phyloP scores from a whole-genome alignment of 2,888 invertebrate genomes.

The Timema cristinae region DNA sequence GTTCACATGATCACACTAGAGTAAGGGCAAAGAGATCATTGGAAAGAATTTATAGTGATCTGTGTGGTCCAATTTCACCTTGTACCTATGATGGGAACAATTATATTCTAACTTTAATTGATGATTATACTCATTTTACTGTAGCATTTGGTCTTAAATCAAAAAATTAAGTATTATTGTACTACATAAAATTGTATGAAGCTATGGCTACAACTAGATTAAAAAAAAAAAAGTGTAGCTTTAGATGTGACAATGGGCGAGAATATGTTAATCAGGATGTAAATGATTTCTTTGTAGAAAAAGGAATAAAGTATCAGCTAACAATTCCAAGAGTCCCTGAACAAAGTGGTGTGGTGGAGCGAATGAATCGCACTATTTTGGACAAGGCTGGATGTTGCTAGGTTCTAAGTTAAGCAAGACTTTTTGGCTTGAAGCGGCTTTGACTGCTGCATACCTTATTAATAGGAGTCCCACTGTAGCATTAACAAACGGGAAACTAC shows the following conservation, averaged over 20 bases:
- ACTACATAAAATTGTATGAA: not conserved
- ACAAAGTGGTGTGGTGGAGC: not conserved
- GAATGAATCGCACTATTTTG: constrained; percentile 1
- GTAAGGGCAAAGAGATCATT: constrained; percentile 6
- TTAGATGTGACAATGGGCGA: not conserved
- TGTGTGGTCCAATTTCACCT: constrained; percentile 3
- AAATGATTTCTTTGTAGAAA: constrained; percentile 4
- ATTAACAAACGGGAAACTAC: not conserved
- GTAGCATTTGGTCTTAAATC: not conserved
- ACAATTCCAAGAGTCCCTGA: no score
- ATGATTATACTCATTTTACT: not conserved
- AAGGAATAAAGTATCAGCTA: constrained; percentile 1
- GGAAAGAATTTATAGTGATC: not conserved
- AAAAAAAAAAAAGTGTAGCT: not conserved
- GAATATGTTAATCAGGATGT: not conserved
- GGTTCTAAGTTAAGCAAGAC: not conserved
- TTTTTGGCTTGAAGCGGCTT: constrained; percentile 6
- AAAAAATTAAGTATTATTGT: not conserved
- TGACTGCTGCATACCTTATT: not conserved
- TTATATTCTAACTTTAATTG: not conserved
- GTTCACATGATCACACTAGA: not conserved
- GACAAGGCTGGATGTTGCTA: not conserved
- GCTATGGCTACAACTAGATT: not conserved
- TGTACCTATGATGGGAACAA: not conserved
- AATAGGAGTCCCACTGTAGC: not conserved